These are phyloP conservation scores for Elephas maximus DNA, from an alignment of 2,113 vertebrate genomes.

Conservation along the genomic window DNA sequence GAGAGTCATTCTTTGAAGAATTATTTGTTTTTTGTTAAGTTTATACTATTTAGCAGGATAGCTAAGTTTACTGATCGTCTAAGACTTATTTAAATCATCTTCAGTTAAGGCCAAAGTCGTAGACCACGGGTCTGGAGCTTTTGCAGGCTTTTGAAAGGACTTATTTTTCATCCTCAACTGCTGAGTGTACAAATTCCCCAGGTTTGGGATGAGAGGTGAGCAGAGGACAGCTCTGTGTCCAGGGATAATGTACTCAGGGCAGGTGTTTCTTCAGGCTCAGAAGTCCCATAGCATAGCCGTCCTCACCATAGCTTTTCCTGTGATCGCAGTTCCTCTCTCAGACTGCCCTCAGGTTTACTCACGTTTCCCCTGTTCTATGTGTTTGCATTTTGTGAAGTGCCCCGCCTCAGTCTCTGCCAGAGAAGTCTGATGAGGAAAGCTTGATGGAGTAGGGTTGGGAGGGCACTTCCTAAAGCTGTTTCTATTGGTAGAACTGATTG, in stretches of 20 bases:
- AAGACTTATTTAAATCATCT: not conserved
- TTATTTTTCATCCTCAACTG: not conserved
- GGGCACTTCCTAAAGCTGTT: not conserved
- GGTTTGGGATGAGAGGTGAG: not conserved
- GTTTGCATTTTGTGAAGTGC: not conserved
- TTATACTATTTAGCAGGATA: not conserved
- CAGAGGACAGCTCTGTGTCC: not conserved
- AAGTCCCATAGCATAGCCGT: not conserved
- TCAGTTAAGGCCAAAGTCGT: not conserved
- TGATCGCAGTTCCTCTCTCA: not conserved
- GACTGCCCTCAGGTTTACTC: not conserved
- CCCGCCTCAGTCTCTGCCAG: no score
- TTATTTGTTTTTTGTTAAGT: slow-evolving; percentile 6
- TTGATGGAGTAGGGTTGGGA: not conserved
- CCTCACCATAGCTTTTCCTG: not conserved
- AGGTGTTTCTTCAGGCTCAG: not conserved
- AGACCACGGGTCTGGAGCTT: not conserved
- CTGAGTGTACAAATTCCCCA: not conserved
- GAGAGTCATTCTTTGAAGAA: not conserved
- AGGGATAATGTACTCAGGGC: not conserved
- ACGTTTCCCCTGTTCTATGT: not conserved
- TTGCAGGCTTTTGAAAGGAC: not conserved
- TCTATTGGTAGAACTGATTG: not conserved
- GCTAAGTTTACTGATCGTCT: not conserved
- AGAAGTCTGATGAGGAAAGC: not conserved